Conservation (phyloP, 2,113 vertebrate species). For the Hypanus sabinus region DNA sequence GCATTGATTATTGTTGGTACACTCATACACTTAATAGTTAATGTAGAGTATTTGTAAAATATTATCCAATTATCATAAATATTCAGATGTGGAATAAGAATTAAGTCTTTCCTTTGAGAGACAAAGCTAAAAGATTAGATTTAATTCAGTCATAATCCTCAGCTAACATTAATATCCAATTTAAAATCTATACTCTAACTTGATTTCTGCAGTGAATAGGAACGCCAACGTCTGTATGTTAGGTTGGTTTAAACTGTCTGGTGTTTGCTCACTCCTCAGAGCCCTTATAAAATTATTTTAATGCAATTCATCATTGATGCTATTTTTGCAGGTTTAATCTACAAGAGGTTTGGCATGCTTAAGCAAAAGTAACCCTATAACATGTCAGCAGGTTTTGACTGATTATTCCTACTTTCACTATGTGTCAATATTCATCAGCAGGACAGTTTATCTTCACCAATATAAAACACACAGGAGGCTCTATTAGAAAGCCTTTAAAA, state of each 20-base stretch:
- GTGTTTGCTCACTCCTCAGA: not conserved
- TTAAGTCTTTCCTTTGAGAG: not conserved
- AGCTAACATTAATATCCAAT: not conserved
- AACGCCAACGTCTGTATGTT: not conserved
- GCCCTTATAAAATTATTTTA: not conserved
- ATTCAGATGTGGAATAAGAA: not conserved
- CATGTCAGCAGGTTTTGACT: not conserved
- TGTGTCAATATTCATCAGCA: not conserved
- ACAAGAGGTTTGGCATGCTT: not conserved
- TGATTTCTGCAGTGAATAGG: not conserved
- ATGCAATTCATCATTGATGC: not conserved
- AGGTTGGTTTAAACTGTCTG: not conserved
- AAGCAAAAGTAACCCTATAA: not conserved
- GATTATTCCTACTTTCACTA: not conserved
- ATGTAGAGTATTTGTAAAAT: not conserved
- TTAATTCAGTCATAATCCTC: not conserved
- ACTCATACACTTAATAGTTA: not conserved
- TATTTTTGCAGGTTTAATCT: not conserved
- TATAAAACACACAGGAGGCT: not conserved
- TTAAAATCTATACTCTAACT: not conserved
- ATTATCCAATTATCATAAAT: not conserved
- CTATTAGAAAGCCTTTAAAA: no score
- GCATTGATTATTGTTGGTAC: not conserved
- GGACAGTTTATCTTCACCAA: not conserved
- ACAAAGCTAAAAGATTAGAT: not conserved